Conservation (phyloP, 1,140 invertebrate species). For the Drosophila novamexicana region DNA sequence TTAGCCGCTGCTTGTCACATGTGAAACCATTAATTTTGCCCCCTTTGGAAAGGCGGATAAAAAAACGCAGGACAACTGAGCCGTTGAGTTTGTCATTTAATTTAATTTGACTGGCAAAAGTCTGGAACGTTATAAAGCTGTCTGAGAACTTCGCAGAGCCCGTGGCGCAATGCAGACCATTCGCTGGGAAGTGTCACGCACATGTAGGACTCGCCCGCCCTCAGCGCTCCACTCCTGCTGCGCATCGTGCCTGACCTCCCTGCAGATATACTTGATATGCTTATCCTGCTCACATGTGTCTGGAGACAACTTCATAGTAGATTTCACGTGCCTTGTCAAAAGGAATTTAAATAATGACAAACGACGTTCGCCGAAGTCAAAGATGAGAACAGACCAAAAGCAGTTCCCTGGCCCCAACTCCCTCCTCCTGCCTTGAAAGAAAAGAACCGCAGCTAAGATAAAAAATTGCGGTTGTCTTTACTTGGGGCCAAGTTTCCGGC, state of each 20-base stretch:
- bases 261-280: conserved; percentile 38
- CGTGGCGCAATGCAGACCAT: conserved; percentile 29
- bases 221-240: background rate
- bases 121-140: conserved; percentile 58
- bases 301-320: conserved; percentile 70
- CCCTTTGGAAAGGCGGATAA: background rate
- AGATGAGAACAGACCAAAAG: conserved; percentile 14
- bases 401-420: background rate
- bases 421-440: background rate
- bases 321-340: conserved; percentile 69
- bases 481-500: conserved; percentile 45
- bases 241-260: conserved; percentile 24
- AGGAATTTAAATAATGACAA: conserved; percentile 84
- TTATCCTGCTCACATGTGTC: conserved; percentile 48
- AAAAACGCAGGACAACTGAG: conserved; percentile 42
- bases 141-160: conserved; percentile 8
- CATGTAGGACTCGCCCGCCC: conserved; percentile 3
- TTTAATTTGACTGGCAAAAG: conserved; percentile 67
- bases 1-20: conserved; percentile 31
- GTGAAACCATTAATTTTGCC: conserved; percentile 41
- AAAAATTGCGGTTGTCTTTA: conserved; percentile 55
- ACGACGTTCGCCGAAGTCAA: conserved; percentile 60
- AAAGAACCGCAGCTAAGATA: conserved; percentile 47
- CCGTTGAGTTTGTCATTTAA: conserved; percentile 76
- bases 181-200: conserved; percentile 42